Conservation (phyloP, 2,113 vertebrate genomes). For the Ursus arctos region DNA sequence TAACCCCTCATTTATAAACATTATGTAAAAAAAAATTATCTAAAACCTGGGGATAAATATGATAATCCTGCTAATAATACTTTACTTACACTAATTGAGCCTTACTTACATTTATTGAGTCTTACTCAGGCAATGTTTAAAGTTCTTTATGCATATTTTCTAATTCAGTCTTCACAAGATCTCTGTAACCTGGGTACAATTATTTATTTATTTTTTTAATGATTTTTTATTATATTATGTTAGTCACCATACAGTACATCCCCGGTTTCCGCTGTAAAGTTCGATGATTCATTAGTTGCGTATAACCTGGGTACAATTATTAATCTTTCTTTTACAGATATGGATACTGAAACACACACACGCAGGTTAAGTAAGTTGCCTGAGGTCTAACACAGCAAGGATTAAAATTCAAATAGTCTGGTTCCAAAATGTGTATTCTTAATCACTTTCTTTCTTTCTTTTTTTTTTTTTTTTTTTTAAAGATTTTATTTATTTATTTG, state of each 20-base stretch:
- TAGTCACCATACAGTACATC: no score
- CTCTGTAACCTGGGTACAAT: neutral
- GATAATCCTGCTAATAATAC: neutral
- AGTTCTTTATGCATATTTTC: neutral
- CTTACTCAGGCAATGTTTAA: neutral
- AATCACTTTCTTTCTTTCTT: neutral
- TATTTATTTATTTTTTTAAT: neutral
- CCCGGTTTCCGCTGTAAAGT: no score
- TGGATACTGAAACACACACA: neutral
- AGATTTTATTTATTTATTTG: no score
- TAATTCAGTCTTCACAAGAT: neutral
- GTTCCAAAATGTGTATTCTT: neutral
- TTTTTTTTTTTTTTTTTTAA: no score
- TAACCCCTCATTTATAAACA: neutral
- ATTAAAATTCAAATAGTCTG: neutral
- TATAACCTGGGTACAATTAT: neutral
- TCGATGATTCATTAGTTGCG: no score
- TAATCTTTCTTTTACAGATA: constrained; percentile 8
- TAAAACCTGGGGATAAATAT: neutral
- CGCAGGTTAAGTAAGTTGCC: neutral
- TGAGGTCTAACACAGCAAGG: neutral
- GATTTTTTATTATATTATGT: no score
- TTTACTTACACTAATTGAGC: neutral
- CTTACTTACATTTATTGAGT: neutral
- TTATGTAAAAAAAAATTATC: neutral